Conservation (phyloP, 2,113 vertebrate species). For the Cyprinodon brontotheroides region DNA sequence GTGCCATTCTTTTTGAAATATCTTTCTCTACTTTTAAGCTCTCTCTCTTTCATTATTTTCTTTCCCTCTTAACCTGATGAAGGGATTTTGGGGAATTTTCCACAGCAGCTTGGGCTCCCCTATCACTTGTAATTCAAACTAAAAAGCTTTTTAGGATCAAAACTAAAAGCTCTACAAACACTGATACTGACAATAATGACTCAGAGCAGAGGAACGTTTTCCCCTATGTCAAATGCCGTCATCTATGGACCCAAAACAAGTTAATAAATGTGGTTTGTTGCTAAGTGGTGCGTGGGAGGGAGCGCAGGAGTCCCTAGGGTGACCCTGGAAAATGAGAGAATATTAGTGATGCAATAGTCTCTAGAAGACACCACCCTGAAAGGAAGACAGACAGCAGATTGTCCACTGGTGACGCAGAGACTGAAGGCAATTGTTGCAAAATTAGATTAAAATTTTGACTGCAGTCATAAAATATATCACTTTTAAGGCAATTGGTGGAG, state of each 20-base stretch:
- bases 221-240: conserved; percentile 15
- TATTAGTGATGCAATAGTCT: conserved; percentile 17
- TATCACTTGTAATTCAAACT: conserved; percentile 22
- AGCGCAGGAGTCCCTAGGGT: conserved; percentile 19
- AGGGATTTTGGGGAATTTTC: conserved; percentile 48
- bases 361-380: conserved; percentile 13
- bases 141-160: conserved; percentile 26
- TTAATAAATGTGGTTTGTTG: conserved; percentile 48
- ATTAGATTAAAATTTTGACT: not conserved
- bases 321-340: conserved; percentile 47
- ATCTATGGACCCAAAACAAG: conserved; percentile 38
- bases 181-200: conserved; percentile 8
- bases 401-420: not conserved
- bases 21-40: not conserved
- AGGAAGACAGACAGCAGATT: conserved; percentile 10
- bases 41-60: conserved; percentile 5
- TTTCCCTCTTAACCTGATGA: conserved; percentile 23
- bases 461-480: not conserved
- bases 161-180: conserved; percentile 31
- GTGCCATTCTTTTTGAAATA: conserved; percentile 36
- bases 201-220: conserved; percentile 21
- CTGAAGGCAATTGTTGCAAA: not conserved
- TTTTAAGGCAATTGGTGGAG: not conserved
- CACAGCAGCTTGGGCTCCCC: conserved; percentile 17
- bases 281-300: conserved; percentile 23